Evolutionary conservation across 2,797 vertebrate species (phyloP).

Genomic region (Oreortyx pictus): DNA sequence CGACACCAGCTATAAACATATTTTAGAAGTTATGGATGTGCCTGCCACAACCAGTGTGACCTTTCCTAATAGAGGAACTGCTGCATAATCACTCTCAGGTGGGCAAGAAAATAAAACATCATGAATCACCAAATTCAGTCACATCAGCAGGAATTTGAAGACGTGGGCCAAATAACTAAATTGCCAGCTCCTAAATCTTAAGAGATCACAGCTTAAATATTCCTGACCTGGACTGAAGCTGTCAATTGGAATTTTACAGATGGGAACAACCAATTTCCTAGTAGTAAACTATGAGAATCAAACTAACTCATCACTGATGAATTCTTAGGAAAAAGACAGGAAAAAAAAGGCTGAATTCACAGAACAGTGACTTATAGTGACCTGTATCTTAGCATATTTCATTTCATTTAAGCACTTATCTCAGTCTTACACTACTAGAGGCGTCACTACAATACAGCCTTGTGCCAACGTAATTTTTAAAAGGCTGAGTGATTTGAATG

Average conservation of each 20-base stretch:
- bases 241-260: not conserved
- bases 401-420: not conserved
- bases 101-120: constrained; percentile 8
- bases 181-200: not conserved
- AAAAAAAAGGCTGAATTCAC: not conserved
- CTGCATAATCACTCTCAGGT: constrained; percentile 41
- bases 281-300: not conserved
- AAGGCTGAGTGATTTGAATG: not conserved
- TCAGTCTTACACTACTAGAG: not conserved
- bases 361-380: not conserved
- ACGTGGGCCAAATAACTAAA: not conserved
- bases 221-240: not conserved
- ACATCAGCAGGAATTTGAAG: constrained; percentile 25
- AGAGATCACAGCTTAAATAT: not conserved
- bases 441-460: fast-evolving
- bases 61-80: constrained; percentile 47
- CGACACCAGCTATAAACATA: constrained; percentile 1
- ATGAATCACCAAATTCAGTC: not conserved
- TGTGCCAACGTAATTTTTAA: not conserved
- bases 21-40: constrained; percentile 46
- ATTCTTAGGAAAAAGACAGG: not conserved
- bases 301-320: not conserved
- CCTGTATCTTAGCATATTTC: not conserved
- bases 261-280: not conserved
- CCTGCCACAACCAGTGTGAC: constrained; percentile 31